Evolutionary conservation across 1,140 invertebrate genomes (phyloP), one percentile per base, ranked within the genome.

Genomic region (Ladona fulva): DNA sequence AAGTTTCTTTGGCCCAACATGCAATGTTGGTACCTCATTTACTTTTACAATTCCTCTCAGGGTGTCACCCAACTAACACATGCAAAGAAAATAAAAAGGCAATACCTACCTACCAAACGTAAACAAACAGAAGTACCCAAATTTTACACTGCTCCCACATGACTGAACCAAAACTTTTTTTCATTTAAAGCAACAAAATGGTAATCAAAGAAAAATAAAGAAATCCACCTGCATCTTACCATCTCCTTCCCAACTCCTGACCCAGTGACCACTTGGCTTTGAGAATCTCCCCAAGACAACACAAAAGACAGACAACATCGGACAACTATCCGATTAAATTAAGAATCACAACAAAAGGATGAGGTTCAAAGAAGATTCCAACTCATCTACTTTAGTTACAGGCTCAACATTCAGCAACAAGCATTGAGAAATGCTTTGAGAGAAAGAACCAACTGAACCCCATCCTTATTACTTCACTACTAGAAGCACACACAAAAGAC

Each of bases 71-170:
- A 66, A 66, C n/a, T 16, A 19, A 66, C 52, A 66, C 52, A 66
- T 66, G 52, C 52, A 66, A 66, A 66, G 52, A 66, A 66, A 66
- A 66, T 66, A 66, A 66, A 66, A 66, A 6, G 52, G 52, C 52
- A 66, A 66, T 66, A 66, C 52, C 52, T 66, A 66, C 52, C 52
- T 66, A 66, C 52, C 52, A 66, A 66, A 66, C 52, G 12, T 66
- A 66, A 66, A 66, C 3, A 66, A 66, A 66, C 52, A 19, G 52
- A 66, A 66, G 52, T 66, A 66, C 52, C 52, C 52, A 66, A 66
- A 66, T 66, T n/a, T 12, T 66, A 66, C 12, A 66, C 52, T 19
- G 52, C 52, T 66, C 52, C 52, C 52, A 66, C 14, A 3, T 66
- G 52, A 66, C 52, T 66, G 52, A 66, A 66, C 52, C 52, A 66